phyloP scores from a whole-genome alignment of 2,888 invertebrate genomes.

The Boloria euphrosyne region DNA sequence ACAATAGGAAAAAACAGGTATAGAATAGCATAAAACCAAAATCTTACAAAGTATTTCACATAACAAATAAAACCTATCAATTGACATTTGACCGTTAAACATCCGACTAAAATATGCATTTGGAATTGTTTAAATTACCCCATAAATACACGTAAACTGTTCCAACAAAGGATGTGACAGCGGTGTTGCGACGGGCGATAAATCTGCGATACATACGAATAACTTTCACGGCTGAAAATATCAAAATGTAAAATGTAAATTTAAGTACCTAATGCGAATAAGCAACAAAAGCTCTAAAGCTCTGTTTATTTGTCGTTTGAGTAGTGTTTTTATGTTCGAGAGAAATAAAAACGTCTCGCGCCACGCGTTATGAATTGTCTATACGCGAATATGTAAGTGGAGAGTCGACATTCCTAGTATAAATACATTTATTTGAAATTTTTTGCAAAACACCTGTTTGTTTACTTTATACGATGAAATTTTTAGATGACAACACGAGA shows the following conservation, averaged over 20 bases:
- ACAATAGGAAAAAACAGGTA: neutral
- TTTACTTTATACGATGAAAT: no score
- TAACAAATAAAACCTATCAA: constrained; percentile 2
- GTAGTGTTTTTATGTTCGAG: constrained; percentile 77
- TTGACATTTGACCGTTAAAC: constrained; percentile 39
- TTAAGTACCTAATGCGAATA: constrained; percentile 78
- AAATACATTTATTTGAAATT: neutral
- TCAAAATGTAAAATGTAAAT: constrained; percentile 80
- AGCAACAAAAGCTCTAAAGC: constrained; percentile 65
- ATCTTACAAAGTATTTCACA: neutral
- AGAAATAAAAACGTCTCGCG: constrained; percentile 78
- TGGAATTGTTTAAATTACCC: constrained; percentile 69
- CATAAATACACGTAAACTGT: constrained; percentile 73
- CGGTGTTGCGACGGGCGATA: constrained; percentile 55
- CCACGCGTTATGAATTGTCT: constrained; percentile 73
- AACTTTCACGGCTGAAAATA: constrained; percentile 74
- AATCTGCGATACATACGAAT: constrained; percentile 55
- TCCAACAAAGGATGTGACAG: constrained; percentile 67
- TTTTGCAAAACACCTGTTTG: neutral
- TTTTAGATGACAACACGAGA: no score
- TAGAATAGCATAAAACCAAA: neutral
- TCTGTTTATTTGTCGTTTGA: constrained; percentile 75
- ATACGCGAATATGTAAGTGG: constrained; percentile 44
- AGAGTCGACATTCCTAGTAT: constrained; percentile 46
- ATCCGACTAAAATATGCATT: constrained; percentile 61